A percentile compares a stretch with the other conserved stretches of the same genome.
Conservation (phyloP, 2,888 invertebrate genomes). For the Cacoxenus indagator region DNA sequence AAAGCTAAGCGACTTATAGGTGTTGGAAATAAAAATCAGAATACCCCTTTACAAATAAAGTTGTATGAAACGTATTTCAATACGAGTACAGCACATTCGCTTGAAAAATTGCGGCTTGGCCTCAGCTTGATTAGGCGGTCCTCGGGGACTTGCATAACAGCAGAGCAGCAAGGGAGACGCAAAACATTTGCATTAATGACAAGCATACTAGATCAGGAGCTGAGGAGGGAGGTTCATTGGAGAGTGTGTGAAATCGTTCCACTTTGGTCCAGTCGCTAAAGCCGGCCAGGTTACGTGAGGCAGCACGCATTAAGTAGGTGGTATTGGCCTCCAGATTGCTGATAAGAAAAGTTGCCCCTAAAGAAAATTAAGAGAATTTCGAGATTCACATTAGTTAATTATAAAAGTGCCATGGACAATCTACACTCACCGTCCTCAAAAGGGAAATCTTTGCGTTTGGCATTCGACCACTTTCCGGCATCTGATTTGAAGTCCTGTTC, state of each 20-base stretch:
- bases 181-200: constrained; percentile 32
- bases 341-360: constrained; percentile 72
- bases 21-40: too few relatives aligned
- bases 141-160: constrained; percentile 29
- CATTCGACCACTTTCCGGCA: constrained; percentile 69
- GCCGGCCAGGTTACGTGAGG: constrained; percentile 74
- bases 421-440: constrained; percentile 67
- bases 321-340: constrained; percentile 72
- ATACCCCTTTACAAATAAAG: background rate
- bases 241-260: constrained; percentile 65
- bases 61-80: background rate
- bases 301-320: constrained; percentile 73
- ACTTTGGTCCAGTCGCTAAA: constrained; percentile 69
- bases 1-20: too few relatives aligned
- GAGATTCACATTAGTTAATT: background rate
- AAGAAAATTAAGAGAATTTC: background rate
- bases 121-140: background rate
- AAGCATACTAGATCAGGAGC: constrained; percentile 27
- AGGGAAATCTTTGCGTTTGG: constrained; percentile 66
- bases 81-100: background rate
- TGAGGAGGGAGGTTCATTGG: constrained; percentile 61
- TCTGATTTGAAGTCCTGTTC: constrained; percentile 66
- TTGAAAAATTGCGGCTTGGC: background rate
- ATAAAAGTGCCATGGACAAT: background rate
- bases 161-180: constrained; percentile 24